Conservation (phyloP, 1,140 invertebrate species). For the Drosophila rufa region DNA sequence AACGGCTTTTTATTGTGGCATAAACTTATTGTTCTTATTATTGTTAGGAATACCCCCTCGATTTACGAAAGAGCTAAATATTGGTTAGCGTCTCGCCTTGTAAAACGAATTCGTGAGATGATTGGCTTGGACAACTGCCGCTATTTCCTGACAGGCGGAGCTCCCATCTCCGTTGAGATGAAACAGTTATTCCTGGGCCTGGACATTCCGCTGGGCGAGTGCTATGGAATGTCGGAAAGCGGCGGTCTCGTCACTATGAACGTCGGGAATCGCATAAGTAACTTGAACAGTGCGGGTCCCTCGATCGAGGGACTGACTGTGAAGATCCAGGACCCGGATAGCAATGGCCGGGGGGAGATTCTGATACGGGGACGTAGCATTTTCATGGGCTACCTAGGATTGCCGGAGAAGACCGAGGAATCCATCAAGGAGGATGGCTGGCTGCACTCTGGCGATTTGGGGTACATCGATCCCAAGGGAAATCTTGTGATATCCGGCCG, state of each 20-base stretch:
- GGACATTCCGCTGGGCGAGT: conserved; percentile 92
- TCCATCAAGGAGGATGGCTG: conserved; percentile 90
- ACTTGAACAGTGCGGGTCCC: conserved; percentile 89
- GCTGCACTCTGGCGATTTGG: conserved; percentile 94
- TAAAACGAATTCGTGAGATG: conserved; percentile 89
- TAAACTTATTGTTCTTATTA: not conserved
- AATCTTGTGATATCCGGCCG: conserved; percentile 93
- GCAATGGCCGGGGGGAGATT: conserved; percentile 92
- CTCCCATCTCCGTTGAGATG: conserved; percentile 92
- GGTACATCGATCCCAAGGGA: conserved; percentile 90
- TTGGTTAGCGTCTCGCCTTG: conserved; percentile 79
- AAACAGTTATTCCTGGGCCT: conserved; percentile 94
- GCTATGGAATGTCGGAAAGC: conserved; percentile 94
- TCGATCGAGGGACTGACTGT: conserved; percentile 88
- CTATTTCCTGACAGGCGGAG: conserved; percentile 91
- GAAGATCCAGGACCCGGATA: conserved; percentile 89
- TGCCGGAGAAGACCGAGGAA: conserved; percentile 91
- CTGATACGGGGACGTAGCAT: conserved; percentile 92
- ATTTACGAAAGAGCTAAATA: conserved; percentile 54
- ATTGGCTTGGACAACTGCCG: conserved; percentile 91
- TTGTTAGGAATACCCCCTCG: conserved; percentile 39
- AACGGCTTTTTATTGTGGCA: too few species aligned
- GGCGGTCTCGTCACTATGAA: conserved; percentile 90
- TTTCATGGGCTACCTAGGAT: conserved; percentile 95
- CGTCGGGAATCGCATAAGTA: conserved; percentile 84